Evolutionary conservation across 2,888 invertebrate genomes (phyloP), one percentile per base, ranked within the genome.

Genomic region (Malthinus flaveolus): DNA sequence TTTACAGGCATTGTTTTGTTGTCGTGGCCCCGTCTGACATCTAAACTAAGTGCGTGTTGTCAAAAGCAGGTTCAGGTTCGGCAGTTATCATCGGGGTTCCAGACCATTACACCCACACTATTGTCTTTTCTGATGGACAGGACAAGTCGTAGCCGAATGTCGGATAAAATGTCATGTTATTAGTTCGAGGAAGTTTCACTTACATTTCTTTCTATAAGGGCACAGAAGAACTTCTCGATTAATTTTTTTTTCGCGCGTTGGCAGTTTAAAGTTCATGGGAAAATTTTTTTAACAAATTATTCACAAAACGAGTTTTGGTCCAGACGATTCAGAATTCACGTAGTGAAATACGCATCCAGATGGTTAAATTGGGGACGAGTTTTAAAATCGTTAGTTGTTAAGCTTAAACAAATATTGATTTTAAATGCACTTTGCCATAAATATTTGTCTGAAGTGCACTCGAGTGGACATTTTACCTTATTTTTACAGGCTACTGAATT

Each of bases 1-100:
- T 64, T 64, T 62, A 62, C 61, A 57, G 62, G 64, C 58, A 60
- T 64, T 64, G 64, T 64, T 62, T 64, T 37, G 58, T 60, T 68
- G 66, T 68, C 66, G 66, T 59, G 64, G 56, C 59, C 23, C 59
- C 61, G 63, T 68, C 67, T 72, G 73, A 73, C 72, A 73, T 72
- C 72, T 12, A 72, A 73, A 73, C 74, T 74, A 74, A 74, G 74
- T 74, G 72, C 71, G 71, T 73, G 72, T 71, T 74, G 74, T 73
- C 73, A 73, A 68, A 69, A 65, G 66, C 74, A 74, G 72, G 68
- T 70, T 63, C 64, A 59, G 63, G 63, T 65, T 63, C 59, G 56
- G 60, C 66, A 65, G 66, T 66, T 69, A 69, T 69, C 69, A 65
- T 69, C 60, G 61, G 66, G 67, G 69, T 71, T 71, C 71, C 69